Percentiles rank a stretch among this genome's conserved stretches.
These are phyloP conservation scores for Cephalopholis sonnerati DNA, from an alignment of 2,113 vertebrate species.

Conservation along the genomic window DNA sequence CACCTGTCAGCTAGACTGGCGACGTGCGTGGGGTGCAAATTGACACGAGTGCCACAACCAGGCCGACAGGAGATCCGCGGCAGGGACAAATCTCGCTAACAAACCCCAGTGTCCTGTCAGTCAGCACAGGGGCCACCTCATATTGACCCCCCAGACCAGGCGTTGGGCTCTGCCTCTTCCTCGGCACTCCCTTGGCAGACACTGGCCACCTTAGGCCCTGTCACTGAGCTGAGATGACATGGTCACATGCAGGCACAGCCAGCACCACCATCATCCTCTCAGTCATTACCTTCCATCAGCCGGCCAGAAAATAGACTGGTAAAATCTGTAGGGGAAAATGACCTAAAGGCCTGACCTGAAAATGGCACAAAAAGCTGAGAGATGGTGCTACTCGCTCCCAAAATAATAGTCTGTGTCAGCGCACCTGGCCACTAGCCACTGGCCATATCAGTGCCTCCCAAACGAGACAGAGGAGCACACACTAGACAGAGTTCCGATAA, in stretches of 20 bases:
- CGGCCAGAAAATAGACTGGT: conserved; percentile 76
- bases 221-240: conserved; percentile 76
- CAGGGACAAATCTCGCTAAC: conserved; percentile 85
- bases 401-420: conserved; percentile 82
- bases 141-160: conserved; percentile 81
- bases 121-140: conserved; percentile 71
- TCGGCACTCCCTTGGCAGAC: conserved; percentile 55
- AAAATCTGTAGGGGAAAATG: conserved; percentile 77
- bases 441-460: conserved; percentile 68
- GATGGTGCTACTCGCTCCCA: conserved; percentile 65
- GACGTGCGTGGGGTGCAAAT: conserved; percentile 78
- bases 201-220: conserved; percentile 64
- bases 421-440: conserved; percentile 76
- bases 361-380: conserved; percentile 81
- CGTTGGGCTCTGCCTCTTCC: conserved; percentile 47
- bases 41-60: conserved; percentile 78
- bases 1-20: conserved; percentile 83
- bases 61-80: conserved; percentile 81
- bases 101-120: conserved; percentile 84
- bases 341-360: conserved; percentile 83
- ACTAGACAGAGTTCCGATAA: conserved; percentile 41
- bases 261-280: conserved; percentile 75
- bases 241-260: conserved; percentile 71
- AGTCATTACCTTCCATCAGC: conserved; percentile 83
- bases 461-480: conserved; percentile 60